A percentile compares a stretch with the other conserved stretches of the same genome.
phyloP scores from a whole-genome alignment of 2,888 invertebrate species.

The Baccha elongata region DNA sequence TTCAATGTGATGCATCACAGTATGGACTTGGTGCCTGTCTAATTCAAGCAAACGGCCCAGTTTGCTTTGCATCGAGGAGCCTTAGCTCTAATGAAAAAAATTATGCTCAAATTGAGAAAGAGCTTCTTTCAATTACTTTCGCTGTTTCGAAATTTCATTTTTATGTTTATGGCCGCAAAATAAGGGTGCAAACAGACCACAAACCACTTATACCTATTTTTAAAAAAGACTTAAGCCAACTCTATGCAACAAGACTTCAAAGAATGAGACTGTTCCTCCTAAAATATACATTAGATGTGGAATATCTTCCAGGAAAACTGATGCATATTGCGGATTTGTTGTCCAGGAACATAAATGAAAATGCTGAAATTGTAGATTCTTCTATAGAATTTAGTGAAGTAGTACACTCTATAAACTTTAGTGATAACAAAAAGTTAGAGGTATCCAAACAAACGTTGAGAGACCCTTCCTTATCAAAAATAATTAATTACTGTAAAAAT shows the following conservation, averaged over 20 bases:
- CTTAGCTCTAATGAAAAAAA: background rate
- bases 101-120: constrained; percentile 73
- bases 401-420: background rate
- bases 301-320: constrained; percentile 11
- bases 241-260: constrained; percentile 73
- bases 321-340: constrained; percentile 23
- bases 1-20: constrained; percentile 6
- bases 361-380: background rate
- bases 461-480: background rate
- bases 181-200: constrained; percentile 75
- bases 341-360: background rate
- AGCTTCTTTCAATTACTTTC: constrained; percentile 21
- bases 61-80: constrained; percentile 15
- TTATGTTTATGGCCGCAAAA: constrained; percentile 75
- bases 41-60: background rate
- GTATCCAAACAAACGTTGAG: background rate
- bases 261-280: constrained; percentile 74
- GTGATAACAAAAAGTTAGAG: background rate
- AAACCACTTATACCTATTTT: constrained; percentile 76
- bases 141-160: constrained; percentile 77
- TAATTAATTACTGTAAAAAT: background rate
- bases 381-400: background rate
- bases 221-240: constrained; percentile 75
- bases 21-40: constrained; percentile 6
- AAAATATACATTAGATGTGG: constrained; percentile 63